Evolutionary conservation across 2,113 vertebrate genomes (phyloP), one percentile per base, ranked within the genome.

Genomic region (Martes martes): DNA sequence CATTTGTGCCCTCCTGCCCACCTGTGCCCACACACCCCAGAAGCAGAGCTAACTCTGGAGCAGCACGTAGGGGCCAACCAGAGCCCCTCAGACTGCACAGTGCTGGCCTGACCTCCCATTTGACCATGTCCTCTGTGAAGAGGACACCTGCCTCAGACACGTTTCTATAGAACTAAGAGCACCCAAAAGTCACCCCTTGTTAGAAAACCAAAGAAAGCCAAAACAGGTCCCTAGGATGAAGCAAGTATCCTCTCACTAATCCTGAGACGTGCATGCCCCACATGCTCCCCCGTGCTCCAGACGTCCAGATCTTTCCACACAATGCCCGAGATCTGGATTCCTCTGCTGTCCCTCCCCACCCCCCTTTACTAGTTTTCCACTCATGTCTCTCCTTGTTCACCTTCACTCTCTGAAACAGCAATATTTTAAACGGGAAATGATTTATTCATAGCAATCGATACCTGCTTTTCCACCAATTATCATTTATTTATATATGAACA

Each of bases 181-280:
- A 96, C 82, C 97, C 94, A 89, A 98, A 91, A 89, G 96, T 95
- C 94, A 61, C 61, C 96, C 61, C 95, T 97, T 86, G 21, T 76
- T 94, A 89, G 76, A 65, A 78, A 50, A 59, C 24, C 26, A 94
- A 92, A 65, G 26, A 47, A 74, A 73, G 13, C 92, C 93, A 95
- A 67, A 33, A 23, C 4, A 8, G 42, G 81, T 97, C 97, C 90
- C 71, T 94, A 50, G 4, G 4, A 31, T 63, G 95, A 98, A 59
- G 86, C n/a, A 74, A 83, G 94, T 21, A 82, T 94, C 80, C 97
- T 96, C 80, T 94, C 92, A 96, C 89, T 95, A 83, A 93, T 95
- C 98, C 94, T 89, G 93, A 93, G 84, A 85, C 83, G 61, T 6
- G 82, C 61, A 90, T 95, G 80, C 96, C 94, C 94, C 91, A 91